Conservation (phyloP, 2,797 vertebrate species). For the Crenuchus spilurus region DNA sequence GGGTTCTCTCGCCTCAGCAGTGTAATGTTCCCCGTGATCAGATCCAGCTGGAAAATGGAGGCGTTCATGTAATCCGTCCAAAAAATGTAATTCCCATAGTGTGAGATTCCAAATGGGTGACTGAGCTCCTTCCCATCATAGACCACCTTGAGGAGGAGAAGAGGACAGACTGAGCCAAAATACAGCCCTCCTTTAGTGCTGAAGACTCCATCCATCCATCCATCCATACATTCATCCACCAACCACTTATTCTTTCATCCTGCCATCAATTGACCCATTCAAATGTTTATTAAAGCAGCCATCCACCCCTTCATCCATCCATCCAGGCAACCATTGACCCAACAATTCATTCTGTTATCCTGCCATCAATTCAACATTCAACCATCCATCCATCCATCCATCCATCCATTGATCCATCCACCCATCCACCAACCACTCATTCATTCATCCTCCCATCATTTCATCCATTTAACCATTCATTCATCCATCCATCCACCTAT, state of each 20-base stretch:
- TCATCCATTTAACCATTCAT: too few species aligned
- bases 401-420: constrained; percentile 74
- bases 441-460: not conserved
- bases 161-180: too few species aligned
- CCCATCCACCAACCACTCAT: not conserved
- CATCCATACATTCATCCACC: too few species aligned
- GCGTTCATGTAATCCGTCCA: constrained; percentile 91
- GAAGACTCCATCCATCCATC: too few species aligned
- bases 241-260: too few species aligned
- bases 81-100: constrained; percentile 80
- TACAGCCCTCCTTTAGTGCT: too few species aligned
- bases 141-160: constrained; percentile 74
- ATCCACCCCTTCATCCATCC: constrained; percentile 87
- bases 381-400: constrained; percentile 88
- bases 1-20: constrained; percentile 83
- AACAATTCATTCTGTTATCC: not conserved
- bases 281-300: not conserved
- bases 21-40: constrained; percentile 75
- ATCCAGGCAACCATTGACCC: constrained; percentile 89
- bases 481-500: too few species aligned
- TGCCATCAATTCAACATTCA: not conserved
- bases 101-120: constrained; percentile 85
- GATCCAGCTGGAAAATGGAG: constrained; percentile 85
- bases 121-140: constrained; percentile 85
- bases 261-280: not conserved